Conservation (phyloP, 1,140 invertebrate species). For the Aphidius ervi region DNA sequence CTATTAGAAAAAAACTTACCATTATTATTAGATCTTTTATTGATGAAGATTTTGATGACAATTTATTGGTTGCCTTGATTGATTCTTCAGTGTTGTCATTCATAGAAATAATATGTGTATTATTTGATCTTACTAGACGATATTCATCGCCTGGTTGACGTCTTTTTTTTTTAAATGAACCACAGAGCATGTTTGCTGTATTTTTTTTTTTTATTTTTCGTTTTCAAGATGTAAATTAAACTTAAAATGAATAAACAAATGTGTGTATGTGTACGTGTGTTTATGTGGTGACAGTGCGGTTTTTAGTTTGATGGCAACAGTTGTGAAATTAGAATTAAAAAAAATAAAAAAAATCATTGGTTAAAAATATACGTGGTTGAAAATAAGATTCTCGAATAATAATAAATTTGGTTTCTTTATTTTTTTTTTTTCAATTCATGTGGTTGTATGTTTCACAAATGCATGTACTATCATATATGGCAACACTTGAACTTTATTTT, state of each 20-base stretch:
- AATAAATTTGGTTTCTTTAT: no score
- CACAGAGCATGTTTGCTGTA: constrained; percentile 40
- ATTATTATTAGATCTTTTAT: not conserved
- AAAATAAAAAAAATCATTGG: not conserved
- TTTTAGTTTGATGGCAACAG: not conserved
- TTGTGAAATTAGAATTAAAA: constrained; percentile 8
- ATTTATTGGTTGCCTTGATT: not conserved
- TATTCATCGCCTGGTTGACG: constrained; percentile 40
- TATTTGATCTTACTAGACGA: constrained; percentile 35
- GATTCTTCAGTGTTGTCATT: constrained; percentile 25
- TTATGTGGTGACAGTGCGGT: no score
- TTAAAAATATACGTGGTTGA: constrained; percentile 7
- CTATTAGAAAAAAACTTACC: constrained; percentile 28
- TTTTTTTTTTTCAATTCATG: no score
- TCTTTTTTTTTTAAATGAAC: constrained; percentile 38
- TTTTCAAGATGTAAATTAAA: not conserved
- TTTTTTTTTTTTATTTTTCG: not conserved
- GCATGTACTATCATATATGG: not conserved
- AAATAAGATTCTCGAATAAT: constrained; percentile 11
- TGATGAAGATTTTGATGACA: no score
- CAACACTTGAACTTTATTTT: not conserved
- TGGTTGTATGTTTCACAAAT: constrained; percentile 3
- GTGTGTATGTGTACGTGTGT: not conserved
- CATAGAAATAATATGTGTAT: constrained; percentile 28
- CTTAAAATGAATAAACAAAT: not conserved